Conservation (phyloP, 2,888 invertebrate genomes). For the Drosophila meridionalis region DNA sequence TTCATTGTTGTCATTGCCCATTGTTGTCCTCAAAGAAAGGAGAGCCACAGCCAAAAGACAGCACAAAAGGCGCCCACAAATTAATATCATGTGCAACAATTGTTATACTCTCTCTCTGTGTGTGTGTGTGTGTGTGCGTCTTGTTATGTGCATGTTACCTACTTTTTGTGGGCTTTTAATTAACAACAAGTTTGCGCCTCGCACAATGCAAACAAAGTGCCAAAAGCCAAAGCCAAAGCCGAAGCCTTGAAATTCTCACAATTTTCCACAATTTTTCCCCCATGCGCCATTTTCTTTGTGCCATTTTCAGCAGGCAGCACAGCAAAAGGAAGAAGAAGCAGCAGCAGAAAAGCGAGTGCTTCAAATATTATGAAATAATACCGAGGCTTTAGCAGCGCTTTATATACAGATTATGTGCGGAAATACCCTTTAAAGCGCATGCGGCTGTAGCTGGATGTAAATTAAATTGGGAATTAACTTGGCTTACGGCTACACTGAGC, state of each 20-base stretch:
- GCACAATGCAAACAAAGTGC: slow-evolving; percentile 49
- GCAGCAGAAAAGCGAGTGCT: slow-evolving; percentile 6
- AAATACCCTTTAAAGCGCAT: slow-evolving; percentile 19
- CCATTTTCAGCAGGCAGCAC: slow-evolving; percentile 25
- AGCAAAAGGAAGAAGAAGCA: background rate
- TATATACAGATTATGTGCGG: slow-evolving; percentile 29
- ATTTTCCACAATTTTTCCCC: slow-evolving; percentile 23
- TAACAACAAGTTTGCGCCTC: slow-evolving; percentile 69
- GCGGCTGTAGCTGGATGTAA: slow-evolving; percentile 17
- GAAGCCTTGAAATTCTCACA: slow-evolving; percentile 51
- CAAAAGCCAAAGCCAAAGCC: slow-evolving; percentile 47
- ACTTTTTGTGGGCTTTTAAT: slow-evolving; percentile 79
- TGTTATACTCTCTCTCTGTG: slow-evolving; percentile 32
- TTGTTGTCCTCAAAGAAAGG: slow-evolving; percentile 65
- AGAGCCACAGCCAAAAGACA: slow-evolving; percentile 32
- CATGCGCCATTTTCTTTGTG: slow-evolving; percentile 25
- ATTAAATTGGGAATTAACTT: slow-evolving; percentile 11
- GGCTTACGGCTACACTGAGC: background rate
- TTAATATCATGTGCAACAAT: slow-evolving; percentile 76
- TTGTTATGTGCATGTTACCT: slow-evolving; percentile 75
- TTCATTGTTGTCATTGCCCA: slow-evolving; percentile 75
- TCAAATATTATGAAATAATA: slow-evolving; percentile 18
- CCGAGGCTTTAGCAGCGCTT: slow-evolving; percentile 23
- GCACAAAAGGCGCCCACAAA: slow-evolving; percentile 63
- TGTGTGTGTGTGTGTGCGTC: slow-evolving; percentile 30